Evolutionary conservation across 2,797 vertebrate species (phyloP).

Genomic region (Nannoperca australis): DNA sequence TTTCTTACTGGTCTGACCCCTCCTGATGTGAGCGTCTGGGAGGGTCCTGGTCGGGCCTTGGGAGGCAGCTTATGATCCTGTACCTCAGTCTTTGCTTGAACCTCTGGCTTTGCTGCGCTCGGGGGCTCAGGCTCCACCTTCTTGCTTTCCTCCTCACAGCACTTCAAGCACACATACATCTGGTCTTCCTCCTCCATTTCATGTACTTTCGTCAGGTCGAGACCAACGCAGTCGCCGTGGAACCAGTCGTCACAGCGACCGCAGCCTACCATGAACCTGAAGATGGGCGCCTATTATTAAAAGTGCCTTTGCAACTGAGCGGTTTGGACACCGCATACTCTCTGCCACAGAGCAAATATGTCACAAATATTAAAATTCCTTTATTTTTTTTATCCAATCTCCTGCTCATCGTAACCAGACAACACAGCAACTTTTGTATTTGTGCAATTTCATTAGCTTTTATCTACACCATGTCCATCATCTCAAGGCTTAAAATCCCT

Average conservation of each 20-base stretch:
- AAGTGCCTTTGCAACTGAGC: not conserved
- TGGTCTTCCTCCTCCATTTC: constrained; percentile 98
- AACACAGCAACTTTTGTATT: not conserved
- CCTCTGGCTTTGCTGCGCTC: constrained; percentile 68
- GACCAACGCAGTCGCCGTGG: constrained; percentile 97
- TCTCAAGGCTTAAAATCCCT: not conserved
- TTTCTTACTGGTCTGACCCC: constrained; percentile 91
- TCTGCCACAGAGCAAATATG: not conserved
- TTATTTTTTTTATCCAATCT: constrained; percentile 7
- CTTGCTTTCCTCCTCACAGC: constrained; percentile 94
- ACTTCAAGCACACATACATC: constrained; percentile 97
- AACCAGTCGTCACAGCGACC: constrained; percentile 99
- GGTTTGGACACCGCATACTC: not conserved
- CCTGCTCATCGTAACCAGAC: not conserved
- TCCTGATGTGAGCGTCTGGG: constrained; percentile 78
- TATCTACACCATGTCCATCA: not conserved
- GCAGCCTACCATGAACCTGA: constrained; percentile 98
- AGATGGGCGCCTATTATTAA: not conserved
- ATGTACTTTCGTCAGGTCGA: constrained; percentile 94
- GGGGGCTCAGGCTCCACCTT: constrained; percentile 82
- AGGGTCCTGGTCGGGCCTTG: constrained; percentile 84
- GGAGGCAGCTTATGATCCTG: constrained; percentile 83
- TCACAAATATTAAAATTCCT: not conserved
- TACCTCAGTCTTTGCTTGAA: constrained; percentile 66
- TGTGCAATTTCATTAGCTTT: not conserved